Conservation (phyloP, 2,888 invertebrate species). For the Diloba caeruleocephala region DNA sequence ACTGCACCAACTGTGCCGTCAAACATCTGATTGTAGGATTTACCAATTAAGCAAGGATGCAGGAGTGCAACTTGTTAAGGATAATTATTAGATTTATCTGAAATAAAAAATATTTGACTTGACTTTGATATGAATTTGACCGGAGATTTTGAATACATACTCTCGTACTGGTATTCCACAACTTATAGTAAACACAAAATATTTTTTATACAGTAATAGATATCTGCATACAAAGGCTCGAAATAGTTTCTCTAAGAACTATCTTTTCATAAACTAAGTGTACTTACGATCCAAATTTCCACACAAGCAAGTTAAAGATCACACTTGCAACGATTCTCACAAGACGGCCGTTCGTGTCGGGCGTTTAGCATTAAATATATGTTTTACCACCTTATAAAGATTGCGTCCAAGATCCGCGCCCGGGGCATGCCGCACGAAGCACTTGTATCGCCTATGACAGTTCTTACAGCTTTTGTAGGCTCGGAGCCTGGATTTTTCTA, state of each 20-base stretch:
- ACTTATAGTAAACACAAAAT: neutral
- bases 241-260: neutral
- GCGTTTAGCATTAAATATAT: constrained; percentile 88
- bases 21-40: no score
- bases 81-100: no score
- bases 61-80: no score
- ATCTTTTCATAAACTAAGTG: neutral
- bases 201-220: no score
- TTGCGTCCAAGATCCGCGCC: constrained; percentile 80
- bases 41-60: no score
- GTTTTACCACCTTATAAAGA: constrained; percentile 89
- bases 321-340: constrained; percentile 67
- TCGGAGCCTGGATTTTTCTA: constrained; percentile 48
- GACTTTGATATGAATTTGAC: no score
- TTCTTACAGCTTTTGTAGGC: constrained; percentile 62
- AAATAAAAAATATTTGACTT: no score
- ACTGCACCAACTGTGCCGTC: no score
- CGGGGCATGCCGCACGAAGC: constrained; percentile 82
- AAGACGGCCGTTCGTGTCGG: constrained; percentile 72
- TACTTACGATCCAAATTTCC: constrained; percentile 27
- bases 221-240: constrained; percentile 1
- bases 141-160: no score
- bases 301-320: constrained; percentile 52
- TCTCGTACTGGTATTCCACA: no score
- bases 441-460: constrained; percentile 79